Percentiles rank a stretch among this genome's conserved stretches.
These are phyloP conservation scores for Saguinus imperator DNA, from an alignment of 2,113 vertebrate species.

Conservation along the genomic window DNA sequence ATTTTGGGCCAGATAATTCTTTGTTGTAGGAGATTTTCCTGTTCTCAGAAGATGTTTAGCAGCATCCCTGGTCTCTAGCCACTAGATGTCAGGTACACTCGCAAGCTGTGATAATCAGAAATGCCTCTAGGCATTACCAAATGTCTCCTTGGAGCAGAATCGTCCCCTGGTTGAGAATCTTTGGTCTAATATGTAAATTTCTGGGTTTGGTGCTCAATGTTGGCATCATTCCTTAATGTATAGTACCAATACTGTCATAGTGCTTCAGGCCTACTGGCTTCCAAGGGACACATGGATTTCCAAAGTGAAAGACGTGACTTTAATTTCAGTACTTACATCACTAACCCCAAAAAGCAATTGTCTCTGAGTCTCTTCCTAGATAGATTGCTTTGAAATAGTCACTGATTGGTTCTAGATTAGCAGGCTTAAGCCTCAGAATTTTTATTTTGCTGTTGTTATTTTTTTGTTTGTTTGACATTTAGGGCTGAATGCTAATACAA, in stretches of 20 bases:
- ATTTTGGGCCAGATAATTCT: background rate
- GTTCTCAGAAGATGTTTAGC: background rate
- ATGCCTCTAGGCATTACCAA: background rate
- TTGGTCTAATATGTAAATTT: background rate
- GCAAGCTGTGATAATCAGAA: background rate
- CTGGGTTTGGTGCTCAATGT: background rate
- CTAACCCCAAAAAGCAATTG: background rate
- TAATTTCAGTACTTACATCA: background rate
- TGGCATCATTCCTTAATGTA: background rate
- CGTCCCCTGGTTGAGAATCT: background rate
- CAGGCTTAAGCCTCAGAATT: background rate
- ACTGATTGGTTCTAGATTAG: background rate
- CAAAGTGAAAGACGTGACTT: background rate
- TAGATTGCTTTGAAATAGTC: background rate
- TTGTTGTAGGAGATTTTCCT: background rate
- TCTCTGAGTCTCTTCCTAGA: background rate
- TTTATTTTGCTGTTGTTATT: background rate
- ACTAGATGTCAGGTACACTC: background rate
- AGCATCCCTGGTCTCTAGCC: background rate
- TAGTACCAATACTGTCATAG: background rate
- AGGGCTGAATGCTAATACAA: background rate
- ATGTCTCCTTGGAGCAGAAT: background rate
- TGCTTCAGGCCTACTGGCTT: background rate
- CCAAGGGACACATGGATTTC: background rate
- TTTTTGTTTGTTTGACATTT: background rate